These are phyloP conservation scores for Thermophis baileyi DNA, from an alignment of 2,113 vertebrate species.

Conservation along the genomic window DNA sequence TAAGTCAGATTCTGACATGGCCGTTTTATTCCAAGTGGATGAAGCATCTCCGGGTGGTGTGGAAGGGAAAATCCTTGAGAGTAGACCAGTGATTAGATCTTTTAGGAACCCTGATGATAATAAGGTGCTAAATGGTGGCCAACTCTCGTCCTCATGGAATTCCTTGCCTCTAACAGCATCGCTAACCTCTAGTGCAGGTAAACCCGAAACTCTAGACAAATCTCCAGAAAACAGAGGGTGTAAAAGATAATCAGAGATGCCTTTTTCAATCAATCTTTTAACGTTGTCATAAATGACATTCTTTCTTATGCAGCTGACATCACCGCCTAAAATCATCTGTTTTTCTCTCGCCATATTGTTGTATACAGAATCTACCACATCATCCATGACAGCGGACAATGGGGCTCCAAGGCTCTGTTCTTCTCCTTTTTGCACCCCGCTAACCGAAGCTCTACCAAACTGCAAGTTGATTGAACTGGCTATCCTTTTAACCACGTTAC, in stretches of 20 bases:
- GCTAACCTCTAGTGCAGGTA: neutral
- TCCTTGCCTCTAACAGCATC: neutral
- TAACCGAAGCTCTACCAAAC: neutral
- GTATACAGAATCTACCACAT: conserved; percentile 10
- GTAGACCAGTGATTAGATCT: conserved; percentile 11
- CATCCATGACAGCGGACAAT: neutral
- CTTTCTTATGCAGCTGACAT: neutral
- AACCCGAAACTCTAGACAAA: neutral
- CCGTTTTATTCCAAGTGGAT: neutral
- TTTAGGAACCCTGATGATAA: conserved; percentile 9
- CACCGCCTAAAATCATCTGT: neutral
- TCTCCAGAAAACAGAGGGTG: conserved; percentile 24
- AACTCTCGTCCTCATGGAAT: neutral
- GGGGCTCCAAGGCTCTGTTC: neutral
- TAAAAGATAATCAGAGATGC: conserved; percentile 3
- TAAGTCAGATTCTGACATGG: neutral
- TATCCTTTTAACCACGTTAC: neutral
- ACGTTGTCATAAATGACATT: neutral
- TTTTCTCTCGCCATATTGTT: neutral
- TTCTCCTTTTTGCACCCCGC: neutral
- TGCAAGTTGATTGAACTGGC: conserved; percentile 1
- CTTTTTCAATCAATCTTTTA: conserved; percentile 7
- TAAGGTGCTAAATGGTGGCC: conserved; percentile 8
- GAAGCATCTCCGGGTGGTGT: neutral
- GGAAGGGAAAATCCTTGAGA: conserved; percentile 11